Evolutionary conservation across 2,797 vertebrate genomes (phyloP).

Genomic region (Benthosema pterotum): DNA sequence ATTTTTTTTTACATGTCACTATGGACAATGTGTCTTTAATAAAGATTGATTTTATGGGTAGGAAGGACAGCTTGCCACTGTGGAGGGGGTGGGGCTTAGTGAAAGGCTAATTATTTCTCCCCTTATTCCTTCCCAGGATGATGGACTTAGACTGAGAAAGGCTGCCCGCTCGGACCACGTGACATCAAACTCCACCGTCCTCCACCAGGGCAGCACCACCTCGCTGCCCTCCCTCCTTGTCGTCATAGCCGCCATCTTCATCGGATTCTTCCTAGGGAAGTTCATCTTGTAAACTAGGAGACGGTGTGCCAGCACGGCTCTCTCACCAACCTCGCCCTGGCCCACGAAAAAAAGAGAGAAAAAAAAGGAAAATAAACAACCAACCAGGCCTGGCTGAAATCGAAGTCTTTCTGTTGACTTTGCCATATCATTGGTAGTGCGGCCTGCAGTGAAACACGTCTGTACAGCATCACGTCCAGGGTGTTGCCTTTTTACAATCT

Average conservation of each 20-base stretch:
- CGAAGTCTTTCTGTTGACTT: slow-evolving; percentile 89
- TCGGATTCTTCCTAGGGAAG: slow-evolving; percentile 99
- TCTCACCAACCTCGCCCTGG: slow-evolving; percentile 30
- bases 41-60: no score
- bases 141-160: slow-evolving; percentile 92
- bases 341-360: slow-evolving; percentile 41
- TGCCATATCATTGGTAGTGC: slow-evolving; percentile 94
- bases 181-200: slow-evolving; percentile 82
- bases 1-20: no score
- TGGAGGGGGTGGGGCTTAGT: no score
- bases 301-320: slow-evolving; percentile 79
- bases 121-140: slow-evolving; percentile 82
- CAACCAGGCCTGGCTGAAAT: slow-evolving; percentile 66
- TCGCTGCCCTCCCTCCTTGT: slow-evolving; percentile 97
- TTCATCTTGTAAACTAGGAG: slow-evolving; percentile 97
- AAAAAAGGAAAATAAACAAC: slow-evolving; percentile 30
- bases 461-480: slow-evolving; percentile 90
- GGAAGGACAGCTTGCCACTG: no score
- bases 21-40: no score
- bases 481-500: slow-evolving; percentile 85
- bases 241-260: slow-evolving; percentile 99
- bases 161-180: slow-evolving; percentile 87
- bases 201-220: slow-evolving; percentile 87
- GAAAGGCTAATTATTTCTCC: background rate
- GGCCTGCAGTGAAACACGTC: slow-evolving; percentile 83